phyloP scores from a whole-genome alignment of 2,888 invertebrate species.

The Tachina fera region DNA sequence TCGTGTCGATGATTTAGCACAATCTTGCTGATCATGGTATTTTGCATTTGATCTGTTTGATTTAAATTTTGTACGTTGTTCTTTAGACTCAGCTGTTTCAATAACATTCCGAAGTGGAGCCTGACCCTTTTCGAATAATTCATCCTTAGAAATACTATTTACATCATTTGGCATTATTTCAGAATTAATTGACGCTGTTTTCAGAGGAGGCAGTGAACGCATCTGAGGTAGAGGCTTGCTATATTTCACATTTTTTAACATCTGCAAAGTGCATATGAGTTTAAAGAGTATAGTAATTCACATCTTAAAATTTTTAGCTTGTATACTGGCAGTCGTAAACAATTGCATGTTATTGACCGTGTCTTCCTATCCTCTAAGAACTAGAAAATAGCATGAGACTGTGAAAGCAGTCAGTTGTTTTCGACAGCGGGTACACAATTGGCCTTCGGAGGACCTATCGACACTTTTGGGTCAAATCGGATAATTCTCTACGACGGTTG shows the following conservation, averaged over 20 bases:
- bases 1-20: conserved; percentile 17
- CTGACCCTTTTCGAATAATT: conserved; percentile 6
- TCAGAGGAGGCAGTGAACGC: conserved; percentile 76
- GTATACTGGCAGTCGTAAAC: too few species aligned
- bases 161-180: conserved; percentile 24
- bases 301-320: too few species aligned
- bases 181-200: conserved; percentile 12
- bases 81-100: conserved; percentile 62
- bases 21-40: neutral
- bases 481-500: too few species aligned
- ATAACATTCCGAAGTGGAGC: neutral
- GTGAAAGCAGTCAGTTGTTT: too few species aligned
- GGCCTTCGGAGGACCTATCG: too few species aligned
- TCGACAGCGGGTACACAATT: too few species aligned
- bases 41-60: conserved; percentile 6
- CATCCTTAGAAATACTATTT: neutral
- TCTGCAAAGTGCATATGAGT: conserved; percentile 71
- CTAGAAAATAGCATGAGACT: too few species aligned
- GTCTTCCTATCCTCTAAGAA: too few species aligned
- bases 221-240: conserved; percentile 78
- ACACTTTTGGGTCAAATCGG: too few species aligned
- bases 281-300: too few species aligned
- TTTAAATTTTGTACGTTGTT: conserved; percentile 69
- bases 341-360: too few species aligned
- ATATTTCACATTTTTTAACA: conserved; percentile 79